Conservation (phyloP, 2,113 vertebrate species). For the Brachypodius melanocephalos region DNA sequence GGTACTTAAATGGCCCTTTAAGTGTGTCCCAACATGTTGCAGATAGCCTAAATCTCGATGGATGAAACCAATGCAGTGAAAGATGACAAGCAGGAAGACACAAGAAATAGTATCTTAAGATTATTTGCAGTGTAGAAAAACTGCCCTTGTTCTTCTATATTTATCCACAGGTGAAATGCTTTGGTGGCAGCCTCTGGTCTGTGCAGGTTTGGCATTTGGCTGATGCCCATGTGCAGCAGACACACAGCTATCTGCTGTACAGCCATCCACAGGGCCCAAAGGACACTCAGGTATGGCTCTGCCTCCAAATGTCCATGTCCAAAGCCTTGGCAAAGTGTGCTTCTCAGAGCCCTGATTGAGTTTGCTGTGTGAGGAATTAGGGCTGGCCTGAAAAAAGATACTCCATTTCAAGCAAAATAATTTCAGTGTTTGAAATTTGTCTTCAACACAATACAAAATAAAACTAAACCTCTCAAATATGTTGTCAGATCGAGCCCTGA, state of each 20-base stretch:
- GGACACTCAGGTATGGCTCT: not conserved
- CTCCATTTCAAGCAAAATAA: not conserved
- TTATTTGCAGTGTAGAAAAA: not conserved
- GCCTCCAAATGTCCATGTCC: not conserved
- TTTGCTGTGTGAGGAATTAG: not conserved
- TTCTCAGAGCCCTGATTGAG: not conserved
- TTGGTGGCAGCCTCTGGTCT: not conserved
- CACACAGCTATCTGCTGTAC: not conserved
- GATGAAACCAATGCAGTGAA: not conserved
- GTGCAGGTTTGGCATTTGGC: not conserved
- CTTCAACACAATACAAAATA: not conserved
- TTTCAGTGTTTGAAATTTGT: not conserved
- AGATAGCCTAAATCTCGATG: not conserved
- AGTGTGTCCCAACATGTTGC: not conserved
- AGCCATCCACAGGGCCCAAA: not conserved
- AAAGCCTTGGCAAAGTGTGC: not conserved
- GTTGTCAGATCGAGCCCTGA: not conserved
- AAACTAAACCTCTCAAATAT: not conserved
- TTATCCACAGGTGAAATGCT: not conserved
- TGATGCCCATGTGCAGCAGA: not conserved
- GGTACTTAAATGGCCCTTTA: not conserved
- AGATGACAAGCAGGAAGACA: not conserved
- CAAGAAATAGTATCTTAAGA: not conserved
- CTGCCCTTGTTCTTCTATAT: not conserved
- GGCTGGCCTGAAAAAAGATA: not conserved